A percentile compares a stretch with the other conserved stretches of the same genome.
Evolutionary conservation across 2,797 vertebrate genomes (phyloP).

Genomic region (Sebastes elongatus): DNA sequence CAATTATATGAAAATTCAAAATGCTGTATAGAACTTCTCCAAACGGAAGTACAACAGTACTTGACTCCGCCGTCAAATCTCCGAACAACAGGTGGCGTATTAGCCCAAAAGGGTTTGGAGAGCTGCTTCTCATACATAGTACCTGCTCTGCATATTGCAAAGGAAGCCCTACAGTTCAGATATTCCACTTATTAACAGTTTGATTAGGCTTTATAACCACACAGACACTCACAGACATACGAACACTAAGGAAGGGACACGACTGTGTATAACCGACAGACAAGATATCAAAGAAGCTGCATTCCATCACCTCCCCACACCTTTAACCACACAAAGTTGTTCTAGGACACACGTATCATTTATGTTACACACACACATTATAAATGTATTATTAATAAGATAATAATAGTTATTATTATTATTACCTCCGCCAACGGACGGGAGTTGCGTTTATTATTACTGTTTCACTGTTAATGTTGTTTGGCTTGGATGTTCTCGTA

Average conservation of each 20-base stretch:
- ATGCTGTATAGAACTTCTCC: constrained; percentile 35
- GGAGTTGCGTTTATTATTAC: constrained; percentile 71
- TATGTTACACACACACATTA: constrained; percentile 74
- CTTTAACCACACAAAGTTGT: constrained; percentile 72
- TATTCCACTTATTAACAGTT: constrained; percentile 80
- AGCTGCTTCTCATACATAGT: constrained; percentile 74
- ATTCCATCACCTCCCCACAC: constrained; percentile 74
- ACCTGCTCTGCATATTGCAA: constrained; percentile 87
- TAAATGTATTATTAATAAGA: constrained; percentile 71
- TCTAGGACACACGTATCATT: constrained; percentile 76
- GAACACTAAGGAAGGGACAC: constrained; percentile 75
- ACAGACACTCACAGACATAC: constrained; percentile 77
- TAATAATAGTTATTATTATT: constrained; percentile 67
- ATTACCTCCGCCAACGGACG: constrained; percentile 56
- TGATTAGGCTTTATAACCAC: constrained; percentile 78
- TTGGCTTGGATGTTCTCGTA: constrained; percentile 81
- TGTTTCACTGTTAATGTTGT: constrained; percentile 71
- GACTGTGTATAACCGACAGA: constrained; percentile 74
- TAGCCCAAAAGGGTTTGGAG: constrained; percentile 65
- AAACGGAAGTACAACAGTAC: constrained; percentile 39
- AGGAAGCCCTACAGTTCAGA: constrained; percentile 88
- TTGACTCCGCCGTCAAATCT: constrained; percentile 42
- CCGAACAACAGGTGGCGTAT: constrained; percentile 56
- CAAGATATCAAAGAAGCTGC: constrained; percentile 78
- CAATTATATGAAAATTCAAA: constrained; percentile 37